phyloP scores from a whole-genome alignment of 2,797 vertebrate species.

The Phylloscopus collybita region DNA sequence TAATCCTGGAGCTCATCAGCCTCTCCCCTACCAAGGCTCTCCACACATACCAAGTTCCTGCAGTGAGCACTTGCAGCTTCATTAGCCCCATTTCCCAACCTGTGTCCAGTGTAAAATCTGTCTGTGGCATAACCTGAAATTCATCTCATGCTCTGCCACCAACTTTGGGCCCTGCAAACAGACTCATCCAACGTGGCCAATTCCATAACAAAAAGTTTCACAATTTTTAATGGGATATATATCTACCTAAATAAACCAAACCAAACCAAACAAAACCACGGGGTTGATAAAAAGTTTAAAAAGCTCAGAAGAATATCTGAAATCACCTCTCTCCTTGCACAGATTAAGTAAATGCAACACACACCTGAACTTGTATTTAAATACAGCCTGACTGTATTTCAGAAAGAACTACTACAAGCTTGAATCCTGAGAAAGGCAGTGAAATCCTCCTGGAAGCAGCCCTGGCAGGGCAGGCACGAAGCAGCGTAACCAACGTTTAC shows the following conservation, averaged over 20 bases:
- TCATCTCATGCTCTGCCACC: neutral
- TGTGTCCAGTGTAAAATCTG: neutral
- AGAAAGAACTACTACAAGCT: neutral
- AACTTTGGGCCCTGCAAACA: neutral
- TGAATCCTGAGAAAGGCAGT: neutral
- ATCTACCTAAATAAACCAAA: neutral
- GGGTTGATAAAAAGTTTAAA: neutral
- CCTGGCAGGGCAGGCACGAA: neutral
- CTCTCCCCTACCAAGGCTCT: neutral
- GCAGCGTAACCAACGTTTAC: constrained; percentile 29
- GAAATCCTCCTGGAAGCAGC: neutral
- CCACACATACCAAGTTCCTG: accelerated
- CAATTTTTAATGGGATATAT: neutral
- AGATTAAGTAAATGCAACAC: neutral
- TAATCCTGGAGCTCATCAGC: neutral
- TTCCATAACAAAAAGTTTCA: neutral
- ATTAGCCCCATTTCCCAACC: neutral
- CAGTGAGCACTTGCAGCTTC: neutral
- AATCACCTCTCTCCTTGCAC: neutral
- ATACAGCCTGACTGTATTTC: neutral
- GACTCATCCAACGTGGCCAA: accelerated
- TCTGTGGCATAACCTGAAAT: neutral
- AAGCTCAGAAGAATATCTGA: neutral
- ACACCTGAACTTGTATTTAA: neutral
- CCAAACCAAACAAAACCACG: neutral